These are phyloP conservation scores for Pangasius djambal DNA, from an alignment of 2,797 vertebrate genomes.

Conservation along the genomic window DNA sequence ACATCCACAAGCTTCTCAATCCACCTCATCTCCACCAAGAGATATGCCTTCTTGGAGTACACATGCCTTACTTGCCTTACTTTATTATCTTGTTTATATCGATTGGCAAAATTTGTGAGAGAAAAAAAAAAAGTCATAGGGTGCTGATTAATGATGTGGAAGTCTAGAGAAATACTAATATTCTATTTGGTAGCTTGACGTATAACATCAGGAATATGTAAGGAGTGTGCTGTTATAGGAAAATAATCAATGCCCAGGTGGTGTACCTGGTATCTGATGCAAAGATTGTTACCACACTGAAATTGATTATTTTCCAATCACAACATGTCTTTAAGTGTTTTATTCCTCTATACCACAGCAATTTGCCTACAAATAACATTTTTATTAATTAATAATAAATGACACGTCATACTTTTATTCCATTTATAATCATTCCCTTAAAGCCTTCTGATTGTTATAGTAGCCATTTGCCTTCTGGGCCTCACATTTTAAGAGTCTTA, in stretches of 20 bases:
- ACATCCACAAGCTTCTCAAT: neutral
- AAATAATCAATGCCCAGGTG: neutral
- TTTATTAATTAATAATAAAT: neutral
- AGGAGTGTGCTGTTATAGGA: neutral
- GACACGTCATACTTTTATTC: neutral
- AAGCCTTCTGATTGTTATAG: neutral
- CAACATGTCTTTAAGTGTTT: neutral
- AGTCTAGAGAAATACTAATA: neutral
- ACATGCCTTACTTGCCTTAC: neutral
- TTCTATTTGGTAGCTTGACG: neutral
- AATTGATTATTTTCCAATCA: neutral
- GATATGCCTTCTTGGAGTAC: neutral
- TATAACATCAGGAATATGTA: neutral
- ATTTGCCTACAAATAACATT: neutral
- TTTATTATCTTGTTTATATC: neutral
- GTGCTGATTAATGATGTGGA: neutral
- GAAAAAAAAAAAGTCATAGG: neutral
- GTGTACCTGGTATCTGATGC: no score
- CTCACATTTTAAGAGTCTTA: neutral
- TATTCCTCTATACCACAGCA: neutral
- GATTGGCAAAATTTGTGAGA: neutral
- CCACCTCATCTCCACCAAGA: neutral
- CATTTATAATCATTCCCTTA: neutral
- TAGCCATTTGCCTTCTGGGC: neutral
- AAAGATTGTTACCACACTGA: neutral